Percentiles rank a stretch among this genome's conserved stretches.
These are phyloP conservation scores for Zhuqinia jingwanae DNA, from an alignment of 2,888 invertebrate genomes.

Conservation along the genomic window DNA sequence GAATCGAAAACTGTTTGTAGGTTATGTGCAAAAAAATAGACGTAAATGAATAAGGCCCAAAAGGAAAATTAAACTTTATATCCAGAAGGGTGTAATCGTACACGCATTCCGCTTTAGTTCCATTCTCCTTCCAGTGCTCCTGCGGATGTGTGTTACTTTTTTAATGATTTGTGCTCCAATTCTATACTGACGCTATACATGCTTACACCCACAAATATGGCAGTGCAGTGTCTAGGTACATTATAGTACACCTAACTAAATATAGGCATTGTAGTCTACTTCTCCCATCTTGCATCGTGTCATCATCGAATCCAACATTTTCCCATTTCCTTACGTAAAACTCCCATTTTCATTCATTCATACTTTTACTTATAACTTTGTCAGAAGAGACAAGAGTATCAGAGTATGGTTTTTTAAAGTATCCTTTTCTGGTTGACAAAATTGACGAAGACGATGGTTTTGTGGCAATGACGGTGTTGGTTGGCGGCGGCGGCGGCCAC, in stretches of 20 bases:
- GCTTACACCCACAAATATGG: too few relatives aligned
- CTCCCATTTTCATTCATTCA: not conserved
- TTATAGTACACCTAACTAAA: too few relatives aligned
- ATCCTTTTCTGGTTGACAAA: not conserved
- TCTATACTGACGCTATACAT: too few relatives aligned
- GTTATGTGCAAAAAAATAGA: constrained; percentile 35
- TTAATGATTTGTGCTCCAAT: too few relatives aligned
- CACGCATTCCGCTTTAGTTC: constrained; percentile 36
- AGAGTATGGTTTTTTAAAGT: too few relatives aligned
- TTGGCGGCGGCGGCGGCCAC: not conserved
- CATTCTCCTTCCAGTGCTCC: constrained; percentile 41
- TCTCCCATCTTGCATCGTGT: not conserved
- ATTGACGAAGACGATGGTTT: not conserved
- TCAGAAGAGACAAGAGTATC: not conserved
- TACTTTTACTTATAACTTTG: constrained; percentile 1
- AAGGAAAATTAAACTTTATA: constrained; percentile 64
- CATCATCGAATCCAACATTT: constrained; percentile 2
- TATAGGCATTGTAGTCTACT: too few relatives aligned
- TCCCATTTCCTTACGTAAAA: constrained; percentile 5
- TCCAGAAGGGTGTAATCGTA: too few relatives aligned
- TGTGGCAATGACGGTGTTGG: too few relatives aligned
- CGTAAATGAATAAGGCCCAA: constrained; percentile 64
- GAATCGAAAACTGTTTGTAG: not conserved
- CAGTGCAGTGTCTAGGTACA: too few relatives aligned
- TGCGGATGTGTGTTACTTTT: too few relatives aligned